A percentile compares a stretch with the other conserved stretches of the same genome.
phyloP scores from a whole-genome alignment of 2,888 invertebrate species.

The Chalcosyrphus nemorum region DNA sequence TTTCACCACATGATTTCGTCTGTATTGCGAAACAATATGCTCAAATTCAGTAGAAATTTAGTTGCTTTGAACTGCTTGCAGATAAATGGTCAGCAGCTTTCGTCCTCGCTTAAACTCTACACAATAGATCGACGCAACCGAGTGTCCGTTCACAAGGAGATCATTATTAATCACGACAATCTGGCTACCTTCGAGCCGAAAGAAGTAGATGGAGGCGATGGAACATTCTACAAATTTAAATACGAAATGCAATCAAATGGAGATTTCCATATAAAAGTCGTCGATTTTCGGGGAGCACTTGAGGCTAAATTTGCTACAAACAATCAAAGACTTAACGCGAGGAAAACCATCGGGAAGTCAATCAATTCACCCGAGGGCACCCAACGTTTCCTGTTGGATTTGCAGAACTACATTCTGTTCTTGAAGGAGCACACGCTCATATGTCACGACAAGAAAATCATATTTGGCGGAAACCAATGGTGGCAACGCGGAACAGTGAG shows the following conservation, averaged over 20 bases:
- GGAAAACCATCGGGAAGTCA: background rate
- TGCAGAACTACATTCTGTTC: constrained; percentile 22
- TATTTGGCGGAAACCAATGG: constrained; percentile 28
- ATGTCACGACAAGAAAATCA: constrained; percentile 12
- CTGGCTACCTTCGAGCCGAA: background rate
- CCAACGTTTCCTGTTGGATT: background rate
- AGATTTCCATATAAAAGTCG: background rate
- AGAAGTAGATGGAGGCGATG: background rate
- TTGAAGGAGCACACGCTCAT: background rate
- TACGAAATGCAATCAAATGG: constrained; percentile 3
- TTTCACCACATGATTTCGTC: background rate
- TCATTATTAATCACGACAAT: constrained; percentile 4
- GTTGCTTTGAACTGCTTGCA: constrained; percentile 19
- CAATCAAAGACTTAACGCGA: background rate
- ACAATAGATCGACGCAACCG: background rate
- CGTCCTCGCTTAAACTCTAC: background rate
- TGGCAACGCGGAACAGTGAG: background rate
- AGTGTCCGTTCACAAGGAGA: background rate
- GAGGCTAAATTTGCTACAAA: background rate
- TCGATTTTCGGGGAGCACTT: background rate
- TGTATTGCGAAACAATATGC: background rate
- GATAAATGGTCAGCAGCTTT: background rate
- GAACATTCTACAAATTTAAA: constrained; percentile 11
- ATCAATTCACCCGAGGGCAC: constrained; percentile 17
- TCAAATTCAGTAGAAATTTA: constrained; percentile 13